phyloP scores from a whole-genome alignment of 2,797 vertebrate species.

The Muscicapa comitata region DNA sequence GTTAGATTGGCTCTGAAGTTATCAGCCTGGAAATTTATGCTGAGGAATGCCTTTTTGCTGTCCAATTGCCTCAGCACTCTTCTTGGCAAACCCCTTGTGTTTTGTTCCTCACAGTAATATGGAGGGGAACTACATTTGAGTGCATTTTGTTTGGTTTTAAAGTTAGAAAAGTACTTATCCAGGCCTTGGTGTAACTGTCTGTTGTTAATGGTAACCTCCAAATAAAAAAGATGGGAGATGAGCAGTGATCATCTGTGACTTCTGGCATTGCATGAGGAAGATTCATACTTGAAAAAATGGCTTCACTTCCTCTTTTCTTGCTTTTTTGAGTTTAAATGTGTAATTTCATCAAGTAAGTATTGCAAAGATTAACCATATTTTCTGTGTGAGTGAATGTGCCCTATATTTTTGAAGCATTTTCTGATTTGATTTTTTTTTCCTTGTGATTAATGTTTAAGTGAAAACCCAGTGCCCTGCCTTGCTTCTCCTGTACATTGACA shows the following conservation, averaged over 20 bases:
- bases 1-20: neutral
- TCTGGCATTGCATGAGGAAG: neutral
- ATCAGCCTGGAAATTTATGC: neutral
- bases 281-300: neutral
- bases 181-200: neutral
- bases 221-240: neutral
- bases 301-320: neutral
- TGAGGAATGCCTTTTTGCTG: neutral
- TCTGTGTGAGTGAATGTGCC: neutral
- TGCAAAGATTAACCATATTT: neutral
- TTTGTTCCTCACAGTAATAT: neutral
- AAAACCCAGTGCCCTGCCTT: neutral
- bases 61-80: neutral
- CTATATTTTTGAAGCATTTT: neutral
- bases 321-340: neutral
- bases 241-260: neutral
- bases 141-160: neutral
- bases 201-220: neutral
- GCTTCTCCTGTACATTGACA: neutral
- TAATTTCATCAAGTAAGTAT: neutral
- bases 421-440: neutral
- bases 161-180: neutral
- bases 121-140: neutral
- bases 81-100: neutral
- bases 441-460: neutral